Evolutionary conservation across 2,888 invertebrate genomes (phyloP), one percentile per base, ranked within the genome.

Genomic region (Meta bourneti): DNA sequence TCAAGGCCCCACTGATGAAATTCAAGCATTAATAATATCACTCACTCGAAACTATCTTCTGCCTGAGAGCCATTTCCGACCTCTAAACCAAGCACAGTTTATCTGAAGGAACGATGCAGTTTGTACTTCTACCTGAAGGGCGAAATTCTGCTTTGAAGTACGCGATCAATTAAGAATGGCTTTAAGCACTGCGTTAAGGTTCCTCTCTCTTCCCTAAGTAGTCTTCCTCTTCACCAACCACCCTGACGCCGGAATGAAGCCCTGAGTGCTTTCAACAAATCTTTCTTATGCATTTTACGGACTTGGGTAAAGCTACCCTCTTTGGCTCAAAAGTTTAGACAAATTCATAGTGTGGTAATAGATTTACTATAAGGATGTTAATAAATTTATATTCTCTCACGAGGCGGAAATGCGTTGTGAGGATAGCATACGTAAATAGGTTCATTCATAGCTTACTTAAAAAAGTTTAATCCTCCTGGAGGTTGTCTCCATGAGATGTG

Each of bases 101-200:
- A 34, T 34, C 34, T 61, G 61, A 61, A 61, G 16, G 61, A 61
- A 9, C 11, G 61, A 7, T 61, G 61, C 61, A 61, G 61, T 0
- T 61, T 16, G 8, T 61, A 61, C 84, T 84, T 75, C 84, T 84
- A 84, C 84, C 84, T 84, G 84, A 49, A 48, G 71, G n/a, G 48
- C 19, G 54, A 20, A 13, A 34, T 34, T 34, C 34, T 34, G 52
- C 16, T 52, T 83, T 52, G 83, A 84, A 75, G 61, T 74, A 48
- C 71, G 54, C 84, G 75, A 84, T 84, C 84, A 75, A 84, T 84
- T 84, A 84, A 34, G 54, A 84, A 74, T 34, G 54, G 84, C 84
- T 74, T 84, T 84, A 84, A 84, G 84, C 84, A 51, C 51, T 16
- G 19, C 78, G 16, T 78, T 51, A 78, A 52, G n/a, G 79, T 54